A percentile compares a stretch with the other conserved stretches of the same genome.
Evolutionary conservation across 2,888 invertebrate species (phyloP).

Genomic region (Darwinula stevensoni): DNA sequence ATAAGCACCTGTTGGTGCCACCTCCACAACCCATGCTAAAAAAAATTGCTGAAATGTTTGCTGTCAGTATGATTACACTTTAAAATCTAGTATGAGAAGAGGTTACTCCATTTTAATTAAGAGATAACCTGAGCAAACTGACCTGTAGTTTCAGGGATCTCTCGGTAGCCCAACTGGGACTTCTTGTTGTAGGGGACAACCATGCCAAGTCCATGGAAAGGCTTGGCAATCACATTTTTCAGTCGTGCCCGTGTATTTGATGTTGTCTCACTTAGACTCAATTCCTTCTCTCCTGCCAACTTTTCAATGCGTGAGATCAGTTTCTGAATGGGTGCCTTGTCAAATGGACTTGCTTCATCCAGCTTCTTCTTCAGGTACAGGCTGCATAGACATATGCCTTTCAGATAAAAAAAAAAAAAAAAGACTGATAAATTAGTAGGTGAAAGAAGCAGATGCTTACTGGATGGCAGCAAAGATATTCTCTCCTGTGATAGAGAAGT

Average conservation of each 20-base stretch:
- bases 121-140: too few relatives aligned
- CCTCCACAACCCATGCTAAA: too few relatives aligned
- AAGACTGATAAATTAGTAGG: background rate
- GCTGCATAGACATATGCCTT: constrained; percentile 13
- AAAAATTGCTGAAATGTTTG: background rate
- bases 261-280: too few relatives aligned
- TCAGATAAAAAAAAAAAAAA: constrained; percentile 1
- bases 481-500: constrained; percentile 35
- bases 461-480: constrained; percentile 49
- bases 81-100: background rate
- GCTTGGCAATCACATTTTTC: constrained; percentile 29
- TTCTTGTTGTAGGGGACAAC: constrained; percentile 54
- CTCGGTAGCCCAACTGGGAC: constrained; percentile 54
- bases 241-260: too few relatives aligned
- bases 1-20: too few relatives aligned
- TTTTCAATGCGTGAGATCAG: background rate
- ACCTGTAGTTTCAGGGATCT: constrained; percentile 25
- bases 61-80: too few relatives aligned
- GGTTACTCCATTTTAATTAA: too few relatives aligned
- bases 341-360: constrained; percentile 20
- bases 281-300: background rate
- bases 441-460: constrained; percentile 26
- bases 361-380: constrained; percentile 22
- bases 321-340: constrained; percentile 7
- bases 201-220: constrained; percentile 52